Base-by-base conservation (phyloP, 1,140 invertebrate genomes). In the Ridgeia piscesae region DNA sequence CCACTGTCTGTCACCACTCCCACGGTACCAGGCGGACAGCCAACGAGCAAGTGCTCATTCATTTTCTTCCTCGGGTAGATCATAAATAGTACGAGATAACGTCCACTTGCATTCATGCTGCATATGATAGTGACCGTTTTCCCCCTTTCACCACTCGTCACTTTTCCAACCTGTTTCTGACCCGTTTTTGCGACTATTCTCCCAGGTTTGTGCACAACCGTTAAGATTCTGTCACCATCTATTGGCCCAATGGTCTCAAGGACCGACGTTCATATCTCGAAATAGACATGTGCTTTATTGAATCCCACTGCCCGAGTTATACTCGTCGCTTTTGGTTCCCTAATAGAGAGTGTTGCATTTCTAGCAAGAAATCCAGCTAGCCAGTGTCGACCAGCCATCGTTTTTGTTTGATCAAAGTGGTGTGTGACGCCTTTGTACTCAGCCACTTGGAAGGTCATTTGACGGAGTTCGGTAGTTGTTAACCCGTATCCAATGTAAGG, bases 161-260 rank as follows among this genome's bases (percentile, higher is more conserved):
- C 4, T 42, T 42, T 93, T 58, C 95, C 95, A 9, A 96, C 95
- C 94, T 96, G 95, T 93, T 95, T 95, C 35, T 92, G 91, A 48
- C 96, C 96, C 94, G 94, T 95, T 92, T 92, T 94, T 50, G 95
- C 94, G 17, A 96, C 93, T 91, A 97, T 94, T 94, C 96, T 96
- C 50, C 93, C 91, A 50, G 95, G 42, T 93, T 95, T 95, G 34
- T 96, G 95, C 6, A 96, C 96, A 33, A 95, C 96, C 34, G 95
- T 96, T 48, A 96, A 93, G 21, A 96, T 96, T 11, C 95, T 96
- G 94, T 96, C 96, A 94, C 96, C 96, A n/a, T 96, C 95, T 17
- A 33, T 92, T 31, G 21, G 27, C 48, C 91, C 91, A 89, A 89
- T 89, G 88, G 4, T 89, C 33, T n/a, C 33, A 35, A 42, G 92